Evolutionary conservation across 2,113 vertebrate genomes (phyloP), one percentile per base, ranked within the genome.

Genomic region (Halcyon malimbica): DNA sequence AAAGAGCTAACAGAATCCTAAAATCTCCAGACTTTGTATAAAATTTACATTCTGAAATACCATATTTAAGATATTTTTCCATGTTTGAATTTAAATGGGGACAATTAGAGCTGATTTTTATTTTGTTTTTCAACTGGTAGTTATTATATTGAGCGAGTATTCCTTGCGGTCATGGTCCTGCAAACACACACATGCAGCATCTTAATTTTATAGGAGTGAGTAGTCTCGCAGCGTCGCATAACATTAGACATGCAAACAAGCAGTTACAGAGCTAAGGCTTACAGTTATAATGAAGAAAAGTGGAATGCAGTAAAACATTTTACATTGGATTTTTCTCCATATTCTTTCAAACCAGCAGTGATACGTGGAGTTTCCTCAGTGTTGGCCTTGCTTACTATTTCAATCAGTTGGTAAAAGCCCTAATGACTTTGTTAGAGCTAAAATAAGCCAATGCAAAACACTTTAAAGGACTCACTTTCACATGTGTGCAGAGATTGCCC

Each of bases 71-170:
- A 90, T 65, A 94, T 94, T 95, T 96, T 89, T 94, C 93, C 85
- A 59, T 87, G 94, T 94, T 83, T 46, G 77, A 89, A 69, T 92
- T 79, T 89, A 91, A 96, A 96, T 94, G 81, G 86, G 87, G 62
- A 89, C 96, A 96, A 96, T 95, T 96, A 91, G 89, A 63, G 83
- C 92, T 94, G 96, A 96, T 96, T 93, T 89, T 89, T 94, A 44
- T 96, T 95, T 93, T 95, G 92, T 96, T 96, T 91, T 92, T 82
- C 94, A 94, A 96, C 94, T 59, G 84, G 87, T 94, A 85, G 93
- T 96, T 96, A 96, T 51, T 92, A 2, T 41, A 95, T 96, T 93
- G 96, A 94, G 94, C 67, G 3, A 89, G 73, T 16, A n/a, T 35
- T 90, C 69, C 91, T 87, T 1, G 6, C 4, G 80, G 96, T 94